Conservation (phyloP, 2,113 vertebrate genomes). For the Antennarius striatus region DNA sequence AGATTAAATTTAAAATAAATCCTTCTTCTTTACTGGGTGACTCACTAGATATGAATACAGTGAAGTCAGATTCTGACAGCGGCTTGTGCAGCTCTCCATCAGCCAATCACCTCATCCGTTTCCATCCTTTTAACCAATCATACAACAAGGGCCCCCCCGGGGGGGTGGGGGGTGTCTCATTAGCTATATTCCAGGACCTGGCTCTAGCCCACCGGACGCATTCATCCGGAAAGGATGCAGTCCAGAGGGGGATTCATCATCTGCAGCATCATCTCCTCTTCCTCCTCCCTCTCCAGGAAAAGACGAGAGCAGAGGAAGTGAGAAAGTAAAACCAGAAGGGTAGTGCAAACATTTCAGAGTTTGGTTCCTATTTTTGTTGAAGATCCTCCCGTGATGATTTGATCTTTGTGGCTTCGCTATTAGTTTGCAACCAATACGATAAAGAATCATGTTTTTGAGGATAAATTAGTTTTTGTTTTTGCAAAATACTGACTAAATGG, state of each 20-base stretch:
- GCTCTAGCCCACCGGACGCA: conserved; percentile 72
- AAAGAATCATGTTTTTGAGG: no score
- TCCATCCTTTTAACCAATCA: conserved; percentile 56
- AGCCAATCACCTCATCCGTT: conserved; percentile 47
- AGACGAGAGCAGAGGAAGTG: not conserved
- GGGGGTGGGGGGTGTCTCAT: conserved; percentile 65
- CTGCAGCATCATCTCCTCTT: conserved; percentile 33
- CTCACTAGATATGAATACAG: conserved; percentile 36
- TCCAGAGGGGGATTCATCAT: conserved; percentile 74
- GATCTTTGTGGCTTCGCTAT: no score
- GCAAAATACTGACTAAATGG: no score
- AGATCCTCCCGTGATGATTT: no score
- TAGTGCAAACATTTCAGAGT: not conserved
- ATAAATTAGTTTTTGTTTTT: no score
- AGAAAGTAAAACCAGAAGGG: not conserved
- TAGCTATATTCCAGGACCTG: conserved; percentile 81
- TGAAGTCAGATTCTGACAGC: conserved; percentile 61
- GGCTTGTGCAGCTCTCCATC: conserved; percentile 2
- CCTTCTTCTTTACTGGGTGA: conserved; percentile 45
- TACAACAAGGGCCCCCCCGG: conserved; percentile 16
- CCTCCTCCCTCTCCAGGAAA: conserved; percentile 10
- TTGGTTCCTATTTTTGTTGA: not conserved
- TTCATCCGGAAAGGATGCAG: conserved; percentile 70
- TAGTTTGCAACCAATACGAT: no score
- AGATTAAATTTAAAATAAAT: no score